Conservation (phyloP, 2,888 invertebrate genomes). For the Caenorhabditis macrosperma region DNA sequence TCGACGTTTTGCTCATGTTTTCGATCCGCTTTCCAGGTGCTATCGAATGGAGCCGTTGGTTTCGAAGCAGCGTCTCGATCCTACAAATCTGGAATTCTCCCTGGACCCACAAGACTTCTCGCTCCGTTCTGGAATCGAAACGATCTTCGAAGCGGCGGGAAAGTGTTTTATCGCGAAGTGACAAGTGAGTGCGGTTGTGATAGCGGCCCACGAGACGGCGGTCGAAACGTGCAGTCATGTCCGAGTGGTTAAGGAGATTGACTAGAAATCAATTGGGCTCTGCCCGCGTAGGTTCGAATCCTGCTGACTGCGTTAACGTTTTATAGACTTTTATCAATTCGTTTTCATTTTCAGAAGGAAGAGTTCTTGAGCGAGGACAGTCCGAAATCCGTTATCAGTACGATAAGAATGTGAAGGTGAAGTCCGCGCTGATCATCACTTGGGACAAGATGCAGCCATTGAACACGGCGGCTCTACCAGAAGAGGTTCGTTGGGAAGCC, state of each 20-base stretch:
- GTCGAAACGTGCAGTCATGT: slow-evolving; percentile 61
- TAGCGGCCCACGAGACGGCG: too few relatives aligned
- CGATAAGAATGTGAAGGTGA: slow-evolving; percentile 76
- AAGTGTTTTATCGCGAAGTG: slow-evolving; percentile 78
- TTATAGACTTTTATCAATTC: too few relatives aligned
- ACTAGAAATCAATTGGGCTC: slow-evolving; percentile 71
- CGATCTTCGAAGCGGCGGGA: slow-evolving; percentile 78
- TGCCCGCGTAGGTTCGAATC: slow-evolving; percentile 72
- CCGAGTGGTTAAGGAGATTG: slow-evolving; percentile 72
- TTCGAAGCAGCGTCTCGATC: slow-evolving; percentile 72
- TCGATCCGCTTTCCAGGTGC: too few relatives aligned
- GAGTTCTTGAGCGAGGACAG: slow-evolving; percentile 79
- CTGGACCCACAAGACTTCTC: slow-evolving; percentile 68
- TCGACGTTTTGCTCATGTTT: not conserved
- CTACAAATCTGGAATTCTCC: slow-evolving; percentile 65
- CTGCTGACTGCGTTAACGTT: slow-evolving; percentile 58
- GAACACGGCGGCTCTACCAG: slow-evolving; percentile 71
- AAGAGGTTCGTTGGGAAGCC: too few relatives aligned
- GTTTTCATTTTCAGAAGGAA: slow-evolving; percentile 70
- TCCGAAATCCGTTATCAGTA: slow-evolving; percentile 80
- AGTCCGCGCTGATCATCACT: slow-evolving; percentile 74
- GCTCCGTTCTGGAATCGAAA: slow-evolving; percentile 80
- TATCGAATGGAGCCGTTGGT: slow-evolving; percentile 79
- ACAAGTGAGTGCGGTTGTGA: slow-evolving; percentile 74
- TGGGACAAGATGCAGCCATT: slow-evolving; percentile 80